Percentiles rank a stretch among this genome's conserved stretches.
phyloP scores from a whole-genome alignment of 2,888 invertebrate genomes.

The Lycocerus yunnanus region DNA sequence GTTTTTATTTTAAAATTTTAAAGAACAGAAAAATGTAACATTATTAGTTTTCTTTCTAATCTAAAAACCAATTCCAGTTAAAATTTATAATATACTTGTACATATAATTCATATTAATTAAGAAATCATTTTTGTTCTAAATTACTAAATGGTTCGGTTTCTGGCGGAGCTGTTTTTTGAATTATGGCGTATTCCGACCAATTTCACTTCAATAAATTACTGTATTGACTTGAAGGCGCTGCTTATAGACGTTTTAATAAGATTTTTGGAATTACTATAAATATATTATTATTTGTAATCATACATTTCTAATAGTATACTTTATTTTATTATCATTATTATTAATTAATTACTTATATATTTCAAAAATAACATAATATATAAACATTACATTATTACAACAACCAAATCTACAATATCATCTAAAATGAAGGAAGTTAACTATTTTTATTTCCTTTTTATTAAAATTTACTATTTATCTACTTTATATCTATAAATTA shows the following conservation, averaged over 20 bases:
- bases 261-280: not conserved
- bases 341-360: too few relatives aligned
- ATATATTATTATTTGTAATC: not conserved
- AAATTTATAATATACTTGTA: slow-evolving; percentile 7
- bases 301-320: not conserved
- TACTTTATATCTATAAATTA: too few relatives aligned
- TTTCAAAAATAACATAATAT: too few relatives aligned
- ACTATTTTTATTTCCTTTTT: too few relatives aligned
- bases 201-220: slow-evolving; percentile 11
- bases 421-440: too few relatives aligned
- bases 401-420: too few relatives aligned
- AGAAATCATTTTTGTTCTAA: slow-evolving; percentile 13
- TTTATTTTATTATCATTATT: too few relatives aligned
- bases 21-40: not conserved
- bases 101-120: slow-evolving; percentile 15
- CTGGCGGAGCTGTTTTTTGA: not conserved
- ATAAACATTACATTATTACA: too few relatives aligned
- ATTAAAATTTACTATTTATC: too few relatives aligned
- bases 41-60: slow-evolving; percentile 12
- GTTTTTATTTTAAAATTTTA: too few relatives aligned
- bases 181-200: slow-evolving; percentile 1
- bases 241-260: not conserved
- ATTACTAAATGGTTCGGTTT: slow-evolving; percentile 5
- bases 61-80: slow-evolving; percentile 5
- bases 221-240: not conserved